A percentile compares a stretch with the other conserved stretches of the same genome.
Evolutionary conservation across 2,113 vertebrate species (phyloP).

Genomic region (Delphinapterus leucas): DNA sequence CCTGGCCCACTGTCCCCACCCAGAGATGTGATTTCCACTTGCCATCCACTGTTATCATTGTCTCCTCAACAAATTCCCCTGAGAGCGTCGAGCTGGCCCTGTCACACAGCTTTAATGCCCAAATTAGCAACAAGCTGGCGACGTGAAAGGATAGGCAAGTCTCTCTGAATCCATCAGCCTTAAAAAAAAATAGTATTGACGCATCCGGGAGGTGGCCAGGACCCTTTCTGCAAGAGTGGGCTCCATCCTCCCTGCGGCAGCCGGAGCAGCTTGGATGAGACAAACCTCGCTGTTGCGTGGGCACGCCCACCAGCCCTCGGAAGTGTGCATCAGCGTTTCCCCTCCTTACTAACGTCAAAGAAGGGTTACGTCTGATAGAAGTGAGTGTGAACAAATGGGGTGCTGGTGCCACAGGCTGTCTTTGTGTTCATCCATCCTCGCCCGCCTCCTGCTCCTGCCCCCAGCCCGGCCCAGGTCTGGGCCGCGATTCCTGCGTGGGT

Average conservation of each 20-base stretch:
- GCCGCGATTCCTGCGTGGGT: neutral
- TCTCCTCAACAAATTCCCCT: neutral
- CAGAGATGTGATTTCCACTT: accelerated
- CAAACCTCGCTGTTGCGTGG: accelerated
- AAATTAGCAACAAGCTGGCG: neutral
- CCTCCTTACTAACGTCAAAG: accelerated
- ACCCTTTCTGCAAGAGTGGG: too few relatives aligned
- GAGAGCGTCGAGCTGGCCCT: neutral
- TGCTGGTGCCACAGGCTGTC: accelerated
- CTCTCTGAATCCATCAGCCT: neutral
- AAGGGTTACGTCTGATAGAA: too few relatives aligned
- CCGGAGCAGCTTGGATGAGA: neutral
- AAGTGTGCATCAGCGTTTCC: accelerated
- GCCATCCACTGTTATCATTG: accelerated
- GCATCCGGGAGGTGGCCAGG: neutral
- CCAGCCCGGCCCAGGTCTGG: neutral
- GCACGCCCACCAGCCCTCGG: neutral
- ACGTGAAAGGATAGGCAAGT: neutral
- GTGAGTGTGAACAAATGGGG: neutral
- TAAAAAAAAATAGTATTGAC: neutral
- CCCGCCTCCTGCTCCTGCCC: too few relatives aligned
- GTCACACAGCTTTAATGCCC: neutral
- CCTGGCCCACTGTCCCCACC: too few relatives aligned
- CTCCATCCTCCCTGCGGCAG: accelerated
- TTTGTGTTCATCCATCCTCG: accelerated